Percentiles rank a stretch among this genome's conserved stretches.
Evolutionary conservation across 2,888 invertebrate species (phyloP).

Genomic region (Parapristionchus giblindavisi): DNA sequence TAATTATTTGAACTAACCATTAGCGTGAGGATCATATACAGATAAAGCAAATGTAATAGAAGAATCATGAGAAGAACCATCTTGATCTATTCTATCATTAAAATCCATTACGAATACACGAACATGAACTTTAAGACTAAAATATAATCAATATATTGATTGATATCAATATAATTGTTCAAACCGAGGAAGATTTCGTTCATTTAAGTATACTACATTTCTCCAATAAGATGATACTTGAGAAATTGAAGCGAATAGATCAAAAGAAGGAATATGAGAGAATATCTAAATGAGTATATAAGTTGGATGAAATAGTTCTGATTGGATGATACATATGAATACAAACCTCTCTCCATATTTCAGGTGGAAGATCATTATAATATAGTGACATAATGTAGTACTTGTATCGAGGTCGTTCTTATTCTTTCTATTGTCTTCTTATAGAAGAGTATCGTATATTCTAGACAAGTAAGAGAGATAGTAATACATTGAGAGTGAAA

Average conservation of each 20-base stretch:
- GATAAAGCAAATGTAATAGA: neutral
- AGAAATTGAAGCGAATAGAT: conserved; percentile 3
- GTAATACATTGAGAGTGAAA: no score
- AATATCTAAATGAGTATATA: conserved; percentile 7
- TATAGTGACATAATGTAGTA: no score
- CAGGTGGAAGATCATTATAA: neutral
- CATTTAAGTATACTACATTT: neutral
- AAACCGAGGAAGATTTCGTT: conserved; percentile 2
- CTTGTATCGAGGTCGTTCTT: no score
- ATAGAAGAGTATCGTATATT: no score
- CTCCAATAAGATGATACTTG: neutral
- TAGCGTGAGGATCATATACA: neutral
- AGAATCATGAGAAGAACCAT: neutral
- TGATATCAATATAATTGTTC: neutral
- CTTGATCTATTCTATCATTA: neutral
- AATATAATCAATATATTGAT: neutral
- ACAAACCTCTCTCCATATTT: conserved; percentile 13
- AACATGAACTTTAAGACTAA: neutral
- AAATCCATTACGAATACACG: neutral
- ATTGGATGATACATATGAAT: neutral
- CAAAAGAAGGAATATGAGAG: neutral
- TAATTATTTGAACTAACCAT: neutral
- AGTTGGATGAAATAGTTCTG: neutral
- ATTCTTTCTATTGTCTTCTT: no score
- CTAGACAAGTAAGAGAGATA: no score